Evolutionary conservation across 2,797 vertebrate species (phyloP), one percentile per base, ranked within the genome.

Genomic region (Chromobotia macracanthus): DNA sequence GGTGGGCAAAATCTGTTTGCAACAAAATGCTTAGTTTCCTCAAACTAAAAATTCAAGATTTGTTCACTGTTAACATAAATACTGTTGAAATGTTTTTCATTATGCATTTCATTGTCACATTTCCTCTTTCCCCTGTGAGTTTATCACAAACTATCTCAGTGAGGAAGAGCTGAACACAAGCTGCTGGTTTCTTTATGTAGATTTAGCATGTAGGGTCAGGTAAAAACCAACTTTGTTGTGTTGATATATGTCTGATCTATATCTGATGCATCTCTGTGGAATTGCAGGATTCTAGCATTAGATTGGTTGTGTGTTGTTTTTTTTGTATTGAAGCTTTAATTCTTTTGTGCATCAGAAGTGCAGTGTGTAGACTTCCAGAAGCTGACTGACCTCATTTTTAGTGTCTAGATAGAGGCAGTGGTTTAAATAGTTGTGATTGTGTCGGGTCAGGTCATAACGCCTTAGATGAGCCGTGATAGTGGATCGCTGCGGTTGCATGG

Each of bases 391-490:
- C 48, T 79, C 15, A 46, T 66, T 65, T 65, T 65, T 21, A 9
- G 18, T 58, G 13, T 56, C 44, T 61, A 15, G n/a, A 70, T 61
- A 10, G 35, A 72, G 48, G 31, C 60, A 64, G 68, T 65, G 35
- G 66, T 69, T 77, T 48, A 73, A 44, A 68, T 44, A 80, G 64
- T 18, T 46, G 15, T 35, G 7, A 50, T 60, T 58, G 67, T 79
- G 35, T 67, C 63, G 18, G 21, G 44, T 55, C 1, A 53, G 61
- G 77, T 72, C 69, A 85, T 82, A 87, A 83, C 81, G 80, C 81
- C 86, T 82, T 86, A 89, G 87, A 91, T 88, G 86, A 68, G 80
- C 83, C 81, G 84, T 84, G 79, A 81, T 87, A 88, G 82, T 60
- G 63, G 46, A 44, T 77, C 55, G 75, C 69, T 68, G 66, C 67